These are phyloP conservation scores for Drosophila busckii DNA, from an alignment of 1,140 invertebrate species.

Conservation along the genomic window DNA sequence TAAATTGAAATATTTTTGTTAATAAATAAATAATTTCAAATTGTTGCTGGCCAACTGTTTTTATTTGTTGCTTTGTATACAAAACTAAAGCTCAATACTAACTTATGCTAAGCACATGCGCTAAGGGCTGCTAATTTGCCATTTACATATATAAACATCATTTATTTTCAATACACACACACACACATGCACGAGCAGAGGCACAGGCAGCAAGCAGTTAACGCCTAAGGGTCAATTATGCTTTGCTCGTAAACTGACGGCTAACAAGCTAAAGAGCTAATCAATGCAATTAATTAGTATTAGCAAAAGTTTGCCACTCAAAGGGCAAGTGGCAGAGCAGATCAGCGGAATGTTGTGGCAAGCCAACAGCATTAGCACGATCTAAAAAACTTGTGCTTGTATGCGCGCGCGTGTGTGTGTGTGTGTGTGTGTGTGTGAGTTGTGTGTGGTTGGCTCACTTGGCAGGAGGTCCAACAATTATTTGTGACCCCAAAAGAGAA, in stretches of 20 bases:
- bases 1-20: no score
- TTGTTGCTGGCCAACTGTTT: no score
- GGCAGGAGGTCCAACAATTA: slow-evolving; percentile 38
- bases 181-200: background rate
- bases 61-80: no score
- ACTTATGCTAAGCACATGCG: slow-evolving; percentile 32
- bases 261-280: slow-evolving; percentile 71
- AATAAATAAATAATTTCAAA: no score
- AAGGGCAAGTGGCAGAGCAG: slow-evolving; percentile 20
- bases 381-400: no score
- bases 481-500: slow-evolving; percentile 40
- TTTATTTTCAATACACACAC: slow-evolving; percentile 6
- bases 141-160: slow-evolving; percentile 47
- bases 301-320: slow-evolving; percentile 58
- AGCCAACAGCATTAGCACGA: no score
- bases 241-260: slow-evolving; percentile 28
- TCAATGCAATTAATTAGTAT: slow-evolving; percentile 73
- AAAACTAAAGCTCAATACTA: no score
- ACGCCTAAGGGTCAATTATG: slow-evolving; percentile 37
- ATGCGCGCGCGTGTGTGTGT: background rate
- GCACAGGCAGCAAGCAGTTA: slow-evolving; percentile 20
- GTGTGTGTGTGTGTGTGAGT: background rate
- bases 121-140: slow-evolving; percentile 33
- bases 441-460: slow-evolving; percentile 5
- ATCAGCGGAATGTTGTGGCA: background rate